Base-by-base conservation (phyloP, 2,797 vertebrate genomes). In the Jordanella pulchra region DNA sequence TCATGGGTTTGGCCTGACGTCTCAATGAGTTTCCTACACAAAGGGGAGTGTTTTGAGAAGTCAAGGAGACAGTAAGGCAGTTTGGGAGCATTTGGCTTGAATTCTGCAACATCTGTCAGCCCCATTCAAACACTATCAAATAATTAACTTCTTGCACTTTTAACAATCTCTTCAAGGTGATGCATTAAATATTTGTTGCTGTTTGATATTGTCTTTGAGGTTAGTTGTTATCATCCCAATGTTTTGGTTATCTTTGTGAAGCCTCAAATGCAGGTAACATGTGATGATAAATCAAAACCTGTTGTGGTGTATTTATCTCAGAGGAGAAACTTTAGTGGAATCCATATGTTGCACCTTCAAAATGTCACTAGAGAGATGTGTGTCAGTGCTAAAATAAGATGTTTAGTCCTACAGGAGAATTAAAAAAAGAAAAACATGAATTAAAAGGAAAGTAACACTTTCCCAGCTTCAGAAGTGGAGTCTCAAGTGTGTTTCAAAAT, bases 301-400 rank as follows among this genome's bases (percentile, higher is more conserved):
- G 74, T 60, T 23, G 28, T 44, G 56, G 14, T 81, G 68, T 84
- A 86, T 91, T 92, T 90, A 92, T 88, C 82, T 89, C 75, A 77
- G 85, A 87, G 81, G 82, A 85, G 65, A 88, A 67, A 77, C 72
- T 77, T 83, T 79, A 93, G 87, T 90, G 87, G 86, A 87, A 39
- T 85, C 89, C 89, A 93, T 87, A 90, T 93, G 90, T 82, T 85
- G 84, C 89, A 88, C 87, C 86, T 91, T 75, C 80, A 87, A 84
- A 89, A 91, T 82, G 74, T 87, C 78, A 63, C 78, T 65, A 71
- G 74, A 76, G 80, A 82, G 82, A 86, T 83, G 75, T 72, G 84
- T 82, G 75, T 84, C 69, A 25, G 45, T 25, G 4, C 82, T 84
- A 58, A 50, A 84, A 77, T 71, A 51, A 44, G 84, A 76, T 71